These are phyloP conservation scores for Pammene fasciana DNA, from an alignment of 2,888 invertebrate genomes.

Conservation along the genomic window DNA sequence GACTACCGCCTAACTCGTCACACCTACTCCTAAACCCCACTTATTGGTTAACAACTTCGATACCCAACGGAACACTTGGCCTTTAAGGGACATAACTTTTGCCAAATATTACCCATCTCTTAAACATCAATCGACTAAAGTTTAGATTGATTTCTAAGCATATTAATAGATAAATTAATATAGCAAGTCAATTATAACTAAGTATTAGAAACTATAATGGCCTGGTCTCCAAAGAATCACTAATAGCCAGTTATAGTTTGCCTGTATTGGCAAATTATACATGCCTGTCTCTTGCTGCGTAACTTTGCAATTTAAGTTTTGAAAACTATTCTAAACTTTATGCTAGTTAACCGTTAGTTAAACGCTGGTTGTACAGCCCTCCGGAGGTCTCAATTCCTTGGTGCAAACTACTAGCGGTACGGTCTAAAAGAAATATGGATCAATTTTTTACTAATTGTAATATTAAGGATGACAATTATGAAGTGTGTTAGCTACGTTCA, in stretches of 20 bases:
- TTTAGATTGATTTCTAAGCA: slow-evolving; percentile 35
- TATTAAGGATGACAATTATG: too few relatives aligned
- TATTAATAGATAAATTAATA: slow-evolving; percentile 28
- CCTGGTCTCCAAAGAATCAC: slow-evolving; percentile 30
- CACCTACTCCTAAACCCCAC: slow-evolving; percentile 6
- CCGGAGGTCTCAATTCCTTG: slow-evolving; percentile 53
- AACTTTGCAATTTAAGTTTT: slow-evolving; percentile 72
- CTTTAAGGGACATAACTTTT: slow-evolving; percentile 11
- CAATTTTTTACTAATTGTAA: not conserved
- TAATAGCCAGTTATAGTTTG: slow-evolving; percentile 16
- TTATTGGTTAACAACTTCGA: slow-evolving; percentile 15
- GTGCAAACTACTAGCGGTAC: slow-evolving; percentile 41
- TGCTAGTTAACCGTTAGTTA: slow-evolving; percentile 65
- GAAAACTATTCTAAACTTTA: slow-evolving; percentile 66
- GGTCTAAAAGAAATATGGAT: not conserved
- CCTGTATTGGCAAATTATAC: slow-evolving; percentile 44
- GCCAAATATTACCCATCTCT: slow-evolving; percentile 19
- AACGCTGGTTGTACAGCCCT: slow-evolving; percentile 55
- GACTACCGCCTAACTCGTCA: slow-evolving; percentile 13
- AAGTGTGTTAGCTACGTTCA: too few relatives aligned
- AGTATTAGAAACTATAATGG: slow-evolving; percentile 29
- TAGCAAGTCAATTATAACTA: slow-evolving; percentile 33
- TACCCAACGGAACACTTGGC: slow-evolving; percentile 9
- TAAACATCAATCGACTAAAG: slow-evolving; percentile 30
- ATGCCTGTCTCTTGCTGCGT: slow-evolving; percentile 55